Evolutionary conservation across 2,888 invertebrate species (phyloP).

Genomic region (Bembecia ichneumoniformis): DNA sequence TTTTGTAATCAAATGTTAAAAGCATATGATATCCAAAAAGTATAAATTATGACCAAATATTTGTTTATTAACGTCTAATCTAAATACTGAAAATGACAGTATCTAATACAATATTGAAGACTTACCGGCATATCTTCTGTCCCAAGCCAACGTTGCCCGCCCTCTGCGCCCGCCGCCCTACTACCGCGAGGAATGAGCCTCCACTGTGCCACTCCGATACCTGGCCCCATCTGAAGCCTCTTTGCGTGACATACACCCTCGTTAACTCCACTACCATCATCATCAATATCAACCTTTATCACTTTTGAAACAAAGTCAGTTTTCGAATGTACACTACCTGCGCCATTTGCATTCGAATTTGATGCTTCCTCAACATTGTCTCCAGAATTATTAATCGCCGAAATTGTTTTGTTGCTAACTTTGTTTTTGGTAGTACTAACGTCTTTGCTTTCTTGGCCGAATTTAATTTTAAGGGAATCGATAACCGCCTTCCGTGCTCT

Average conservation of each 20-base stretch:
- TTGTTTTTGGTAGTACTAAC: slow-evolving; percentile 29
- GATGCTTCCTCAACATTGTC: slow-evolving; percentile 60
- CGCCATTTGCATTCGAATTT: slow-evolving; percentile 54
- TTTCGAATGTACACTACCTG: slow-evolving; percentile 18
- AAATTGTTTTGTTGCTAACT: slow-evolving; percentile 33
- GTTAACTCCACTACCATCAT: slow-evolving; percentile 13
- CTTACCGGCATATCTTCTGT: slow-evolving; percentile 60
- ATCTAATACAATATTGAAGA: slow-evolving; percentile 7
- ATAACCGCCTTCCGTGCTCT: slow-evolving; percentile 52
- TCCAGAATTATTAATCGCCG: slow-evolving; percentile 44
- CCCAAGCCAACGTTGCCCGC: slow-evolving; percentile 44
- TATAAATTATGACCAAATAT: too few species aligned
- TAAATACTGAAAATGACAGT: too few species aligned
- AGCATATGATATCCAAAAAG: too few species aligned
- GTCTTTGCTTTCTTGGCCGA: slow-evolving; percentile 27
- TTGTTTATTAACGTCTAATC: too few species aligned
- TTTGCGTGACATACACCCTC: slow-evolving; percentile 59
- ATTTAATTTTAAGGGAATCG: slow-evolving; percentile 61
- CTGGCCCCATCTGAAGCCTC: slow-evolving; percentile 58
- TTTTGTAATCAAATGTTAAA: too few species aligned
- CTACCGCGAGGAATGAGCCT: slow-evolving; percentile 48
- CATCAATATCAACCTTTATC: slow-evolving; percentile 32
- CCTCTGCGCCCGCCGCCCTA: slow-evolving; percentile 55
- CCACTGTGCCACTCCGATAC: slow-evolving; percentile 63
- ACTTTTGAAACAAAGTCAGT: slow-evolving; percentile 19